These are phyloP conservation scores for Bufotes viridis DNA, from an alignment of 2,797 vertebrate species.

Conservation along the genomic window DNA sequence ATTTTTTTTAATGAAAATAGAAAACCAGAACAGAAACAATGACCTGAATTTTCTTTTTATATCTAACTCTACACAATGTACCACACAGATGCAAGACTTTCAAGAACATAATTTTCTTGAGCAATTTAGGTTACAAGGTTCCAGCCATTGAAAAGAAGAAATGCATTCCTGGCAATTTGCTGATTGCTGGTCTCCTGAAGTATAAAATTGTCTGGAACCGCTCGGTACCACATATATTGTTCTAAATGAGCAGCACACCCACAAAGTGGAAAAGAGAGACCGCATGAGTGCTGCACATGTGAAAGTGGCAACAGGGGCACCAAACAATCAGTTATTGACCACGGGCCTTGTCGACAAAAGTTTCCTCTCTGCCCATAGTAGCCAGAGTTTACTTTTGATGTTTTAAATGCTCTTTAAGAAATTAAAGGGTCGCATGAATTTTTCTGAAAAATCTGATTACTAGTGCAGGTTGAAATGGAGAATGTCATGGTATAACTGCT, in stretches of 20 bases:
- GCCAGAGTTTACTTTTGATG: not conserved
- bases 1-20: too few species aligned
- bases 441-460: too few species aligned
- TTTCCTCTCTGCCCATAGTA: not conserved
- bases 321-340: not conserved
- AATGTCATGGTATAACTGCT: too few species aligned
- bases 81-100: not conserved
- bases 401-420: not conserved
- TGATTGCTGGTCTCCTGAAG: slow-evolving; percentile 38
- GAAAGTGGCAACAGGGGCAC: not conserved
- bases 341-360: not conserved
- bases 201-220: slow-evolving; percentile 22
- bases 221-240: slow-evolving; percentile 12
- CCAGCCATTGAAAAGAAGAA: not conserved
- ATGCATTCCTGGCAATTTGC: slow-evolving; percentile 40
- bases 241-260: not conserved
- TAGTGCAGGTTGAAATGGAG: too few species aligned
- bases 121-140: not conserved
- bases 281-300: not conserved
- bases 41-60: not conserved
- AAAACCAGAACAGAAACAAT: not conserved
- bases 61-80: not conserved
- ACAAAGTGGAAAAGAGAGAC: not conserved
- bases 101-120: slow-evolving; percentile 6
- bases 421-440: too few species aligned